Evolutionary conservation across 2,888 invertebrate species (phyloP), one percentile per base, ranked within the genome.

Genomic region (Melanostoma mellinum): DNA sequence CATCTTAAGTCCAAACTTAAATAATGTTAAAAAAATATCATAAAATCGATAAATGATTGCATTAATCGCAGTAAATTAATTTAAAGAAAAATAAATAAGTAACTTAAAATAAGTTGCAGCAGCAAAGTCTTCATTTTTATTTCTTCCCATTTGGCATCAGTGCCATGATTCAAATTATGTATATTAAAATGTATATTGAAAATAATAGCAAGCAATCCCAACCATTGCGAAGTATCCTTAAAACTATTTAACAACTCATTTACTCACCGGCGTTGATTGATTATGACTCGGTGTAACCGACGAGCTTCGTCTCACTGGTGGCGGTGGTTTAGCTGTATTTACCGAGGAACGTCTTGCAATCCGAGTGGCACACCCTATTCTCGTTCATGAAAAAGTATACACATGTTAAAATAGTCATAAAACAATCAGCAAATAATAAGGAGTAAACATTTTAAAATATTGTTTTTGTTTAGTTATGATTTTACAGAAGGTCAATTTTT

Each of bases 261-360:
- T 32, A 88, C 90, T 90, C 89, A 91, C 91, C 88, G 88, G 89
- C 77, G 89, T 87, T 50, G 87, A 86, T 38, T 87, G 79, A 86
- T 89, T 90, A 85, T 88, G 90, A 88, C 89, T 90, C 78, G 91
- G 91, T 75, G 91, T 91, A 73, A 91, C 91, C 73, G 93, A 94
- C 0, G 97, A 96, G 0, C 97, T 97, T 48, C 97, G 93, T 63
- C 97, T 92, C 53, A 97, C 95, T 0, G 97, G 97, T 42, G 97
- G 97, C 82, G 96, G 96, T 44, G 97, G 97, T 90, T 96, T 94
- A 30, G 90, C 89, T 86, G 90, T 90, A 86, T 91, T 91, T 38
- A 91, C 88, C 73, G 91, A 91, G 46, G 92, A 90, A 48, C 92
- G 89, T 72, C 92, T 88, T 60, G 92, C 89, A 69, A 91, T 91